Evolutionary conservation across 2,888 invertebrate genomes (phyloP), one percentile per base, ranked within the genome.

Genomic region (Drosophila putrida): DNA sequence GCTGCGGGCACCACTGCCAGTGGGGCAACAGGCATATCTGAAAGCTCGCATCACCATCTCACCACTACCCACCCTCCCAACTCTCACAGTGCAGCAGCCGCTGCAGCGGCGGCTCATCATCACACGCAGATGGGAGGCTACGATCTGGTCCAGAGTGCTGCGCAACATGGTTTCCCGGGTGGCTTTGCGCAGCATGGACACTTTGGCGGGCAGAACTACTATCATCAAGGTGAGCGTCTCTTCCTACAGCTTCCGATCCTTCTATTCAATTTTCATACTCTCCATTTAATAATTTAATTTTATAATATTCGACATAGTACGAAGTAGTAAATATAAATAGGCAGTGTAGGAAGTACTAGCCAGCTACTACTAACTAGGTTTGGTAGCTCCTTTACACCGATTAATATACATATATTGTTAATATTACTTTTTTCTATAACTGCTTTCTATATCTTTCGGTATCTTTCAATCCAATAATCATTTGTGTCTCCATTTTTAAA

Each of bases 121-220:
- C 91, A 91, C 59, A 76, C 89, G 0, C 92, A 92, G 66, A 91
- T 91, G 92, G 88, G 90, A 2, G 88, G 92, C 63, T 91, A 92
- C 58, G 92, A 92, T 55, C 63, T 92, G 59, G 90, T 92, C 67
- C 91, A 90, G 46, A 91, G 90, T 54, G 90, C 92, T 35, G 91
- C 91, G 0, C 93, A 92, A 39, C 92, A 92, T 62, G 89, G 91
- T 6, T 93, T 92, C 68, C 90, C 92, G 0, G 83, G 91, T 2
- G 82, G 92, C 47, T 86, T 89, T 31, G 91, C 92, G 27, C 93
- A 93, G 54, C 92, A 92, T 67, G 89, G 91, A 25, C 92, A 92
- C 75, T 92, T 93, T 62, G 76, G 81, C 27, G 85, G 91, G 0
- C 93, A 93, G 71, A 92, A 91, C 66, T 93, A 93, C 71, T 93